These are phyloP conservation scores for Xiphydria camelus DNA, from an alignment of 2,888 invertebrate species.

Conservation along the genomic window DNA sequence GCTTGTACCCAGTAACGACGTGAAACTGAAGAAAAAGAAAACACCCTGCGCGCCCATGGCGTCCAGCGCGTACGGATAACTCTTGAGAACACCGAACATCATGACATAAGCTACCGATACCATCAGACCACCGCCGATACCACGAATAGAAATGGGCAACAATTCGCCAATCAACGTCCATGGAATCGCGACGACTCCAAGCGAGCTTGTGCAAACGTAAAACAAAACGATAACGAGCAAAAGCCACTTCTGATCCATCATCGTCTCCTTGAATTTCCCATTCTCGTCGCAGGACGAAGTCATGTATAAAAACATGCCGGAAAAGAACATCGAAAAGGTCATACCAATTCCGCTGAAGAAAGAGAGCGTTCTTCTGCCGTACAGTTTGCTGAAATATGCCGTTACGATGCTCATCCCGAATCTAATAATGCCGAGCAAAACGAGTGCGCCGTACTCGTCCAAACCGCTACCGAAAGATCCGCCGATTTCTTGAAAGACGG, in stretches of 20 bases:
- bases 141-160: conserved; percentile 61
- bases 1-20: conserved; percentile 56
- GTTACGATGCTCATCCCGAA: conserved; percentile 62
- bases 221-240: conserved; percentile 58
- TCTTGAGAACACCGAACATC: conserved; percentile 62
- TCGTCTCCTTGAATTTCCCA: conserved; percentile 34
- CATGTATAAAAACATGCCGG: conserved; percentile 45
- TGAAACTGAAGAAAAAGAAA: conserved; percentile 59
- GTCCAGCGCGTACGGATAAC: conserved; percentile 59
- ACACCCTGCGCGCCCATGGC: conserved; percentile 55
- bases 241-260: conserved; percentile 50
- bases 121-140: conserved; percentile 60
- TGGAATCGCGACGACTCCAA: conserved; percentile 63
- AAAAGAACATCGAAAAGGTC: conserved; percentile 58
- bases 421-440: conserved; percentile 60
- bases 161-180: conserved; percentile 65
- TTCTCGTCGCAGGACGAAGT: conserved; percentile 31
- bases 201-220: conserved; percentile 61
- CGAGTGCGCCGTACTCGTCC: conserved; percentile 59
- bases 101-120: conserved; percentile 61
- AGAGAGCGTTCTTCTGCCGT: conserved; percentile 60
- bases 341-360: conserved; percentile 62
- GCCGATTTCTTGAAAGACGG: conserved; percentile 60
- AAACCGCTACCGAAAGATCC: conserved; percentile 56
- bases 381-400: conserved; percentile 57